Base-by-base conservation (phyloP, 1,140 invertebrate genomes). In the Drosophila subobscura region DNA sequence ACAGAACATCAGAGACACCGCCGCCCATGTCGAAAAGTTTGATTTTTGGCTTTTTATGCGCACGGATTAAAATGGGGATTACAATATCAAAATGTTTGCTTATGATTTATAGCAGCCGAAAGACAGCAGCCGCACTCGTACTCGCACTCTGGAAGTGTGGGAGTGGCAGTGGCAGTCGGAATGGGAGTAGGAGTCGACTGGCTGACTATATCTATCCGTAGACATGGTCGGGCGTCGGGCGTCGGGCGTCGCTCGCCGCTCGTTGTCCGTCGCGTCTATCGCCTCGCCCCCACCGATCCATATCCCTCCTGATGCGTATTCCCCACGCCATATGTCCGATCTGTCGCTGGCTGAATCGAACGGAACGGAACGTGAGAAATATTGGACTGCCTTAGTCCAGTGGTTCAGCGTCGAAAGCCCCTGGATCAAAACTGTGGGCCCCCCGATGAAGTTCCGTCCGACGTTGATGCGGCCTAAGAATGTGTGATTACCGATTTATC, bases 61-160 rank as follows among this genome's bases (percentile, higher is more conserved):
- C 65, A 77, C 70, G 83, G 89, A 90, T 90, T 90, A 90, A 90
- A 90, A 77, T 90, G 84, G 88, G 88, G 86, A 90, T 90, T 90
- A 90, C 88, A 88, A 90, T 90, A 90, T 90, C 88, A 90, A 90
- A 90, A 88, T 90, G 88, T 90, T 90, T 90, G 74, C 89, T 90
- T 84, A 89, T 90, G 88, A 90, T 90, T 90, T 90, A 90, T 90
- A 75, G 71, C 83, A 80, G 53, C 49, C 77, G 55, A 81, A 86
- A 78, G 71, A 83, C 71, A 78, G 63, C 73, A 74, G 65, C 70
- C 60, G 73, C 74, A 41, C 40, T 37, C 44, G 45, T 42, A 67
- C 23, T 68, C 41, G 22, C 2, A 20, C 16, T 20, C 16, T 20
- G 27, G 59, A 25, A 29, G 56, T 12, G 54, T 67, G 65, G 65